Conservation (phyloP, 2,888 invertebrate species). For the Alloscopus bannaensis region DNA sequence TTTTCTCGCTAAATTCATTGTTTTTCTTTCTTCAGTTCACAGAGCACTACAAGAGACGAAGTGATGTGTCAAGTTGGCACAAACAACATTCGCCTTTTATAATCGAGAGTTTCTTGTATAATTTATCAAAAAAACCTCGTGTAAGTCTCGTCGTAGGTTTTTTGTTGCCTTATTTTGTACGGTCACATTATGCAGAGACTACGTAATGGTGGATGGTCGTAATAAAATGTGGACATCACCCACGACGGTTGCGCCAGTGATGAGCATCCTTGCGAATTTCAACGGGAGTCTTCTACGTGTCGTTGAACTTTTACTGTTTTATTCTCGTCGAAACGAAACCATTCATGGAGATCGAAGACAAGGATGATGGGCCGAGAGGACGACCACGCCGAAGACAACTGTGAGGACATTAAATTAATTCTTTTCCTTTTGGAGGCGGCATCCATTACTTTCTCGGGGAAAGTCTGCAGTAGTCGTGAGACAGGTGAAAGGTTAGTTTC, state of each 20-base stretch:
- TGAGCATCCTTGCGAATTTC: constrained; percentile 18
- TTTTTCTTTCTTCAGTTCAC: too few species aligned
- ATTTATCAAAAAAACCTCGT: constrained; percentile 1
- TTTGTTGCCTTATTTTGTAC: not conserved
- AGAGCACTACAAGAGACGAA: not conserved
- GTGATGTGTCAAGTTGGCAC: not conserved
- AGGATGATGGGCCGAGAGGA: not conserved
- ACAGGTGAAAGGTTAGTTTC: constrained; percentile 19
- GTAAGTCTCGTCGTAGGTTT: not conserved
- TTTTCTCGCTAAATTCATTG: not conserved
- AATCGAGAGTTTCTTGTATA: constrained; percentile 10
- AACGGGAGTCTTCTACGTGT: too few species aligned
- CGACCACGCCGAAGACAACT: not conserved
- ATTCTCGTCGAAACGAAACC: not conserved
- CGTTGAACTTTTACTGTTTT: constrained; percentile 45
- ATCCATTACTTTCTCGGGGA: not conserved
- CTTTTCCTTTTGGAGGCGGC: not conserved
- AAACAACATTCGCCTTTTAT: not conserved
- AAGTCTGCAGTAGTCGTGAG: not conserved
- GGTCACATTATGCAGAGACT: constrained; percentile 16
- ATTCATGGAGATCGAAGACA: constrained; percentile 8
- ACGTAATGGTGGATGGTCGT: constrained; percentile 2
- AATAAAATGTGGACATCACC: constrained; percentile 8
- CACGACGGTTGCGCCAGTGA: not conserved
- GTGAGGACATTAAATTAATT: not conserved